Evolutionary conservation across 2,888 invertebrate species (phyloP), one percentile per base, ranked within the genome.

Genomic region (Tricholauxania praeusta): DNA sequence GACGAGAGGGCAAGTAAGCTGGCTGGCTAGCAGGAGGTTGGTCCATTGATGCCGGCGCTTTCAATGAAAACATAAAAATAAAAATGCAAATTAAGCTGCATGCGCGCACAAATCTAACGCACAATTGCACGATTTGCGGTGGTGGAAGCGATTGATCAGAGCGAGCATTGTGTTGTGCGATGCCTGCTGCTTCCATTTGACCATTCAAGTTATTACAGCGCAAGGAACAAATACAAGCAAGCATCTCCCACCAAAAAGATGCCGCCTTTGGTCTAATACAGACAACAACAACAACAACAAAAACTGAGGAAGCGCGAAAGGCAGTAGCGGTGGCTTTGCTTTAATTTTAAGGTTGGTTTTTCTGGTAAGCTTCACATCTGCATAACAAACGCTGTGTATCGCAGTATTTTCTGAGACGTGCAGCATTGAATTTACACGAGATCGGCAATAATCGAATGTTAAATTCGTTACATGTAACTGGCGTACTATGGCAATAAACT

Each of bases 31-130:
- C 32, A 39, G 78, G 79, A 79, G 76, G 75, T 49, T 48, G 66
- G 32, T 57, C 79, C 82, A 82, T 82, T 83, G 82, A 82, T 82
- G 83, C 80, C 83, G 81, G 80, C 80, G 81, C 80, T 82, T 84
- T 82, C 84, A 82, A 84, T 84, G 85, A 84, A 84, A 84, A 83
- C 83, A 84, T 84, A 83, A 83, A 84, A 84, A 84, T 85, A 84
- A 84, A 84, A 84, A 84, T 84, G 84, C 84, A 84, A 83, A 84
- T 84, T 82, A 83, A 80, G 80, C 80, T 79, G 80, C 81, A 80
- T 79, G 80, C 80, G 79, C 80, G 79, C 80, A 81, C 81, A 82
- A 82, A 82, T 83, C 83, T 83, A 83, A 83, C 83, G 83, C 83
- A 83, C 82, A 83, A 82, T 81, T 81, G 80, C 77, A 78, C 77